Evolutionary conservation across 2,113 vertebrate genomes (phyloP).

Genomic region (Bufo bufo): DNA sequence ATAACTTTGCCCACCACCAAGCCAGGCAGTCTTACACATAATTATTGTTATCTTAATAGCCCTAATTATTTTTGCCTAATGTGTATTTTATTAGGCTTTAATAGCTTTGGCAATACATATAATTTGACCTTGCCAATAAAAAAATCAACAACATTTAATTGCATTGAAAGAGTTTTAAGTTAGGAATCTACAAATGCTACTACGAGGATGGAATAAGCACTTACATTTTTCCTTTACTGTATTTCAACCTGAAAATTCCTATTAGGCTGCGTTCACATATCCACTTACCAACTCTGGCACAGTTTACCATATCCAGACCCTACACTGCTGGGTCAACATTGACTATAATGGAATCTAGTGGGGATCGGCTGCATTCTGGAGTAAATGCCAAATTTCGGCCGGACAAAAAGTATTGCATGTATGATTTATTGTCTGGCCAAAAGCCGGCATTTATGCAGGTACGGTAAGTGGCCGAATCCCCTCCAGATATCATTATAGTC

Average conservation of each 20-base stretch:
- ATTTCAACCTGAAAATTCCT: background rate
- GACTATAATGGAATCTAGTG: too few relatives aligned
- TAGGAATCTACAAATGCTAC: background rate
- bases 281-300: too few relatives aligned
- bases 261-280: background rate
- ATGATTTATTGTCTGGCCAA: too few relatives aligned
- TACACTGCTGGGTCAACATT: too few relatives aligned
- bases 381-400: too few relatives aligned
- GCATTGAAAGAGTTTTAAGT: background rate
- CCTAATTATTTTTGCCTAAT: constrained; percentile 55
- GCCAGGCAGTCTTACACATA: constrained; percentile 38
- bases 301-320: too few relatives aligned
- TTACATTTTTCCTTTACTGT: background rate
- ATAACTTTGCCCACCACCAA: constrained; percentile 37
- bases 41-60: constrained; percentile 55
- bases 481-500: too few relatives aligned
- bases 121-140: constrained; percentile 37
- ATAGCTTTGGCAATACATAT: constrained; percentile 47
- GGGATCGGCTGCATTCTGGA: too few relatives aligned
- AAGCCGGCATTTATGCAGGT: too few relatives aligned
- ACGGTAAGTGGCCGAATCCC: too few relatives aligned
- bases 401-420: too few relatives aligned
- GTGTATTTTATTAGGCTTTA: constrained; percentile 46
- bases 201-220: background rate
- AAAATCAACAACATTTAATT: constrained; percentile 40